Base-by-base conservation (phyloP, 2,113 vertebrate genomes). In the Pholis gunnellus region DNA sequence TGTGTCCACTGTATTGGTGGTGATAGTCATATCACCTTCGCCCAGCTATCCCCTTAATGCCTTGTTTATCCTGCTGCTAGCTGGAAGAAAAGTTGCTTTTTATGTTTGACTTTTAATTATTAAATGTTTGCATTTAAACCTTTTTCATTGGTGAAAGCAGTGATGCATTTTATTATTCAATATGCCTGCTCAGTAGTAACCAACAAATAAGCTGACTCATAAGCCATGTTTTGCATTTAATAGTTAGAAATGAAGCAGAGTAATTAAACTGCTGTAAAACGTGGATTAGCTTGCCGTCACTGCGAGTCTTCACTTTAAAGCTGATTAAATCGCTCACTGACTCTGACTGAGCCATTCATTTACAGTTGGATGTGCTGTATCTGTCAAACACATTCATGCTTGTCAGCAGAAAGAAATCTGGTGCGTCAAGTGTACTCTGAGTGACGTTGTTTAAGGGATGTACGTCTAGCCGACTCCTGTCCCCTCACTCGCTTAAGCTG, bases 401-500 rank as follows among this genome's bases (percentile, higher is more conserved):
- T 0, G 20, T 75, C 25, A 38, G 4, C n/a, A 29, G 25, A 65
- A 31, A 17, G 14, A 20, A 59, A 36, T 36, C 25, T 31, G 20
- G 13, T 38, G 34, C n/a, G 34, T 27, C 15, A 64, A 42, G 46
- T 68, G 25, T 0, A 34, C 5, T 57, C 36, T 46, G 20, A 68
- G n/a, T 15, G 70, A 54, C 11, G 52, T n/a, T 54, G 50, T 54
- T n/a, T n/a, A n/a, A 54, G 50, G n/a, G 52, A 77, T 82, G 40
- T 59, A 57, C 64, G 50, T 78, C 82, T 54, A 61, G 78, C 42
- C 6, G 67, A 77, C 64, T 73, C 64, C 81, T 79, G 82, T 78
- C 46, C 78, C 75, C 46, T 82, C 25, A 78, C 72, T 87, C 20
- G 5, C 87, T 76, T 83, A 90, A 91, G 66, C 87, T 87, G 38